Percentiles rank a stretch among this genome's conserved stretches.
Evolutionary conservation across 2,888 invertebrate genomes (phyloP).

Genomic region (Cremastobaeus sp.): DNA sequence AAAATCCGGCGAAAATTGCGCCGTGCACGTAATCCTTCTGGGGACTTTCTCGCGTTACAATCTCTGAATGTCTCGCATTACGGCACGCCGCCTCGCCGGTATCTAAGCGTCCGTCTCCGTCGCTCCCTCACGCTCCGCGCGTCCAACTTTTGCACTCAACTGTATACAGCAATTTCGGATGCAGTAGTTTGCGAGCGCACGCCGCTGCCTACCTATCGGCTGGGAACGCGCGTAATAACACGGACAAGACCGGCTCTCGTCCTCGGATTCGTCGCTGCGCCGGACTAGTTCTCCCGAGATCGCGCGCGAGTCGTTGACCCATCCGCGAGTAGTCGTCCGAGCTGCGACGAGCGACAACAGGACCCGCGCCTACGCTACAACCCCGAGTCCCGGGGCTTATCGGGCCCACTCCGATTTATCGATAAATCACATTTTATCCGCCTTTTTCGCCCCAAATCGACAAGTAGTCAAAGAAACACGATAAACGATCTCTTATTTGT

Average conservation of each 20-base stretch:
- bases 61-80: neutral
- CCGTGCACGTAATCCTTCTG: conserved; percentile 26
- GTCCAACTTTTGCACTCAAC: neutral
- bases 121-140: too few relatives aligned
- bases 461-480: conserved; percentile 24
- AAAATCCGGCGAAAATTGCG: conserved; percentile 23
- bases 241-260: conserved; percentile 34
- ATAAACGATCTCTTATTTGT: conserved; percentile 35
- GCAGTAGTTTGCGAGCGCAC: conserved; percentile 22
- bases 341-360: conserved; percentile 33
- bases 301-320: conserved; percentile 52
- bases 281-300: conserved; percentile 48
- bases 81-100: neutral
- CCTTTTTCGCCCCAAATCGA: conserved; percentile 35
- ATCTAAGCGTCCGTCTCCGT: conserved; percentile 1
- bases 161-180: conserved; percentile 22
- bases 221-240: conserved; percentile 50
- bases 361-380: conserved; percentile 50
- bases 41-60: conserved; percentile 12
- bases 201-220: conserved; percentile 22
- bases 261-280: conserved; percentile 33
- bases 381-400: conserved; percentile 29
- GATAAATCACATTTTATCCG: conserved; percentile 53
- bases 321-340: conserved; percentile 41
- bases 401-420: conserved; percentile 37